These are phyloP conservation scores for Oscheius sp. DNA, from an alignment of 1,140 invertebrate genomes.

Conservation along the genomic window DNA sequence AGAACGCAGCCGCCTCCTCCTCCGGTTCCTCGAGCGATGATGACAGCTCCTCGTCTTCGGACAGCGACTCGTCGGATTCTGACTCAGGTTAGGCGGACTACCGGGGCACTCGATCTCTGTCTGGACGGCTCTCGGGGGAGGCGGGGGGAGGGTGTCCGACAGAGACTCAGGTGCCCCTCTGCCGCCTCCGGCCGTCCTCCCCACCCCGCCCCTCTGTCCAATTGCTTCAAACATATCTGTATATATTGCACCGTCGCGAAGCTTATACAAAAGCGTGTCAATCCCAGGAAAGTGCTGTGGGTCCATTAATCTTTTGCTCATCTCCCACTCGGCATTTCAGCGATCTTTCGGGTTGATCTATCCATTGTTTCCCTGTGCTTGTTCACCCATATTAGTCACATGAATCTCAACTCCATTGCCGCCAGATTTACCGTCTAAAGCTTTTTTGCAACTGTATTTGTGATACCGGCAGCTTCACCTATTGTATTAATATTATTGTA, in stretches of 20 bases:
- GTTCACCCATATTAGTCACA: too few species aligned
- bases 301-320: too few species aligned
- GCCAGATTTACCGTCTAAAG: neutral
- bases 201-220: neutral
- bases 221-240: neutral
- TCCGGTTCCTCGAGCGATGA: neutral
- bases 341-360: too few species aligned
- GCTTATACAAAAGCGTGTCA: neutral
- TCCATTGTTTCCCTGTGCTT: conserved; percentile 7
- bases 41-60: neutral
- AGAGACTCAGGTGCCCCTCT: neutral
- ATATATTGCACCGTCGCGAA: neutral
- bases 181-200: neutral
- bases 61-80: conserved; percentile 12
- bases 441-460: neutral
- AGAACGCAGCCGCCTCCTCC: too few species aligned
- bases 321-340: conserved; percentile 1
- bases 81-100: conserved; percentile 27
- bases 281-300: too few species aligned
- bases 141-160: neutral
- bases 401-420: too few species aligned
- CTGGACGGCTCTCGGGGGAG: neutral
- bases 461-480: too few species aligned
- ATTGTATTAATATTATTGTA: neutral
- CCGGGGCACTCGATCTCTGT: conserved; percentile 1